Base-by-base conservation (phyloP, 2,113 vertebrate species). In the Neotoma lepida region DNA sequence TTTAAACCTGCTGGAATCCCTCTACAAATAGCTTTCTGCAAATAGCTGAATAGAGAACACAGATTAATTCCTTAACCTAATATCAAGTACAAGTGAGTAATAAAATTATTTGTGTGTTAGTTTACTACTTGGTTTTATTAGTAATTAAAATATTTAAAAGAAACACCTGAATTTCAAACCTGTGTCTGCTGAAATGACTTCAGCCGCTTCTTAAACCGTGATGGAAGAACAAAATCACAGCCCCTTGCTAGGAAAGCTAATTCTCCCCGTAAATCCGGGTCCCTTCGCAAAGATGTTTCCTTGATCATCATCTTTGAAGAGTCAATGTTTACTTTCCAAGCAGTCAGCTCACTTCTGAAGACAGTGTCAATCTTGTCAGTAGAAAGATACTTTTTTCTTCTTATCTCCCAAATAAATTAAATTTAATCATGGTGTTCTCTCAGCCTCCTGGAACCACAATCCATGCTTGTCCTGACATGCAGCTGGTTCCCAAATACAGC, bases 221-320 rank as follows among this genome's bases (percentile, higher is more conserved):
- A 99, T 0, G 99, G 99, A 96, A 99, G 99, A 97, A 99, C 99
- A 98, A 99, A 99, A 98, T 99, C 99, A 98, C 99, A 99, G 98
- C 99, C 99, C 97, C 98, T 98, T 51, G 99, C 99, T 97, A 99
- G 98, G 98, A 99, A 99, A 96, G 99, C 99, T 98, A 99, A 98
- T 97, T 99, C 99, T 96, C 99, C 99, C 98, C 99, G 99, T 96
- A 99, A 97, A 98, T 99, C 99, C 95, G 99, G 99, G 98, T 99
- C 99, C 98, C 98, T 98, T 97, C 99, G 99, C 96, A 99, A 98
- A 97, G 99, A 99, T 56, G 99, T 98, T 98, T 99, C 99, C 98
- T 99, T 99, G 98, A 99, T 99, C 99, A 99, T 99, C 99, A 99
- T 99, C 97, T 98, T 99, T 98, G 94, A 97, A 97, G 98, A 98